Conservation (phyloP, 2,797 vertebrate genomes). For the Eulemur coronatus region DNA sequence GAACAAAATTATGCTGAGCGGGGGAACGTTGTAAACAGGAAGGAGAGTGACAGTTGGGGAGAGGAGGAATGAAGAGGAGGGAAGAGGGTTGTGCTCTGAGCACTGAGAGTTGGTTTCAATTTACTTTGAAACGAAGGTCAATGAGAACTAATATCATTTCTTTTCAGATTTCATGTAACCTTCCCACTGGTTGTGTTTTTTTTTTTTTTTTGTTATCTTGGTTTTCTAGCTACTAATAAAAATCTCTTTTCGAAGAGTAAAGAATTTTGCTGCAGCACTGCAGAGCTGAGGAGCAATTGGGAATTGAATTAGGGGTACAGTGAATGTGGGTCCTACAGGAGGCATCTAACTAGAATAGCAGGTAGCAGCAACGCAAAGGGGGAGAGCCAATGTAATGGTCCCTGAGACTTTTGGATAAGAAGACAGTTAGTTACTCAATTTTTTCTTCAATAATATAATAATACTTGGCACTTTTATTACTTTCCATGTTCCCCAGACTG, state of each 20-base stretch:
- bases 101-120: neutral
- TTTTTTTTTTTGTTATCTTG: neutral
- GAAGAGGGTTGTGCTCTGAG: neutral
- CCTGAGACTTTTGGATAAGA: neutral
- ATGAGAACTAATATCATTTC: neutral
- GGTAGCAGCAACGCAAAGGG: neutral
- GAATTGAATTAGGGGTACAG: neutral
- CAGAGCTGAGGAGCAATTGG: neutral
- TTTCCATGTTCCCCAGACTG: neutral
- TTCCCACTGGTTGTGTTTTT: neutral
- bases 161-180: neutral
- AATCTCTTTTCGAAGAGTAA: neutral
- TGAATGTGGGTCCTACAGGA: neutral
- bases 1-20: neutral
- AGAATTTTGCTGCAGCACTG: neutral
- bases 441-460: neutral
- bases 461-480: neutral
- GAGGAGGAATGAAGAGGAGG: neutral
- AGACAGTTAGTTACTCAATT: neutral
- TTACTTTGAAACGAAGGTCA: slow-evolving; percentile 32
- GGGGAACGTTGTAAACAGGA: neutral
- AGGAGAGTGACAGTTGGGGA: neutral
- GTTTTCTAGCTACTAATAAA: neutral
- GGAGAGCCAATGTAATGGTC: neutral
- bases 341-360: neutral